Conservation (phyloP, 2,888 invertebrate species). For the Electrophaes corylata region DNA sequence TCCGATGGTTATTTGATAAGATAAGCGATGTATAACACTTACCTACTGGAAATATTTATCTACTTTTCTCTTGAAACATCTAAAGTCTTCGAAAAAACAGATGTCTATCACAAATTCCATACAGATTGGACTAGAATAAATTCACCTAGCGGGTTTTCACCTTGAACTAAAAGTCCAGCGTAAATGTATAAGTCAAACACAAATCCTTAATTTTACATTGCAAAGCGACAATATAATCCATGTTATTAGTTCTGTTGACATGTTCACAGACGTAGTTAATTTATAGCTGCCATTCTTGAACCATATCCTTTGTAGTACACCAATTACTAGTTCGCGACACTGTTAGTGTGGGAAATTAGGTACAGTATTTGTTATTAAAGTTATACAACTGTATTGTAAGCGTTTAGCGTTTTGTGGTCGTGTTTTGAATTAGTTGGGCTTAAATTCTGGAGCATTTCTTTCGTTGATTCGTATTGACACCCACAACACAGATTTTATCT, state of each 20-base stretch:
- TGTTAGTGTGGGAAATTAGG: conserved; percentile 78
- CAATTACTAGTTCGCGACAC: conserved; percentile 53
- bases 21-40: too few relatives aligned
- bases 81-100: neutral
- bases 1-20: too few relatives aligned
- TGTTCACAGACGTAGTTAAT: conserved; percentile 63
- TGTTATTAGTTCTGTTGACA: conserved; percentile 69
- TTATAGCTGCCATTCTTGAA: conserved; percentile 61
- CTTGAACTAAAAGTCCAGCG: neutral
- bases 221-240: conserved; percentile 56
- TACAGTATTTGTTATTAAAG: conserved; percentile 37
- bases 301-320: conserved; percentile 51
- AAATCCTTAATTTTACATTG: conserved; percentile 34
- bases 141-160: neutral
- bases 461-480: too few relatives aligned
- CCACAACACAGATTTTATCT: too few relatives aligned
- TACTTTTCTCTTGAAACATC: too few relatives aligned
- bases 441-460: neutral
- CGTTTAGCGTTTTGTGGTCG: conserved; percentile 35
- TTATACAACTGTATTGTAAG: conserved; percentile 32
- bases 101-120: neutral
- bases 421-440: neutral
- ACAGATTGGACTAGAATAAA: neutral
- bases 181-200: conserved; percentile 28
- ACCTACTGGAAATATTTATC: too few relatives aligned